Conservation (phyloP, 30 jellyfish, hydroid and myxozoan genomes). For the Cassiopea andromeda region DNA sequence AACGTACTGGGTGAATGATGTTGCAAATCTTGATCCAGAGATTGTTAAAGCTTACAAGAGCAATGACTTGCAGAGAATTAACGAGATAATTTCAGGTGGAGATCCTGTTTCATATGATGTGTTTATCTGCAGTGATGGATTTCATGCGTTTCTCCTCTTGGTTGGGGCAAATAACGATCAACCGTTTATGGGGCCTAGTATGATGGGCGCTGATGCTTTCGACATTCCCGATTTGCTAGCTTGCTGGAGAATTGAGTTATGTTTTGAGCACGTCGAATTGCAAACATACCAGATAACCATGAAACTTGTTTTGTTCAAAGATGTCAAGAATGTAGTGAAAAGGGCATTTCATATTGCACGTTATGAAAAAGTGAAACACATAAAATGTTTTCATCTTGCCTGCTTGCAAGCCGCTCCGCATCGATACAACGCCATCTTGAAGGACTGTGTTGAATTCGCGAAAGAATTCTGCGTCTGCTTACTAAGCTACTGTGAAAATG, state of each 20-base stretch:
- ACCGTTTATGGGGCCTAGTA: constrained; percentile 9
- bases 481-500: constrained; percentile 46
- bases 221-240: constrained; percentile 10
- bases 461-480: constrained; percentile 48
- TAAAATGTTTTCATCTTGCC: constrained; percentile 48
- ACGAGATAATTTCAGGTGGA: neutral
- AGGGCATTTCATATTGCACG: constrained; percentile 30
- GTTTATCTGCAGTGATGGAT: constrained; percentile 40
- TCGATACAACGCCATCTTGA: constrained; percentile 50
- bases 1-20: constrained; percentile 48
- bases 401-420: constrained; percentile 56
- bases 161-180: neutral
- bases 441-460: constrained; percentile 64
- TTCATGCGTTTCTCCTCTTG: constrained; percentile 43
- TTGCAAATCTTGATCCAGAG: constrained; percentile 47
- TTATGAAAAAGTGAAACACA: constrained; percentile 20
- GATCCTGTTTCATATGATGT: constrained; percentile 26
- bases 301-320: constrained; percentile 4
- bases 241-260: constrained; percentile 43
- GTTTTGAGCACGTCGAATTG: constrained; percentile 22
- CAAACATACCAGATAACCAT: constrained; percentile 31
- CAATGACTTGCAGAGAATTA: constrained; percentile 15
- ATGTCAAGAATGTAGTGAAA: constrained; percentile 5
- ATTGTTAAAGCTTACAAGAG: constrained; percentile 25
- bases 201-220: constrained; percentile 19